These are phyloP conservation scores for Scleropages formosus DNA, from an alignment of 2,797 vertebrate genomes.

Conservation along the genomic window DNA sequence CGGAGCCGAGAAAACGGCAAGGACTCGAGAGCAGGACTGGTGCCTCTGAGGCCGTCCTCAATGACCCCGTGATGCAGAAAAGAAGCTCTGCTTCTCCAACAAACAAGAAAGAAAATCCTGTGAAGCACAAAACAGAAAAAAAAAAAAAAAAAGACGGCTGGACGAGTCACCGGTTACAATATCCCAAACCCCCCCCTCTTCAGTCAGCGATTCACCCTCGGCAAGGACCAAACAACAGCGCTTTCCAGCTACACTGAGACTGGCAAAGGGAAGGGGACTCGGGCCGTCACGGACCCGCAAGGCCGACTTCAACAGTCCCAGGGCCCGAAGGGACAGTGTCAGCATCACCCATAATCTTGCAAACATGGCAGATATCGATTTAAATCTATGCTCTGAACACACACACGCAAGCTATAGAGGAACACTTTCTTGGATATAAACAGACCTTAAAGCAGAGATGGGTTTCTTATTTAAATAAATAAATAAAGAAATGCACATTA, in stretches of 20 bases:
- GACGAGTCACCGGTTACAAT: neutral
- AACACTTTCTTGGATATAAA: too few species aligned
- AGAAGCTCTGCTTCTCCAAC: neutral
- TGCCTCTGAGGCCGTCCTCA: neutral
- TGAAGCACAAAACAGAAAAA: neutral
- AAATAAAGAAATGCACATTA: neutral
- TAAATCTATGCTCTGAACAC: neutral
- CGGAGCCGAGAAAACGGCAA: neutral
- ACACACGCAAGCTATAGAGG: too few species aligned
- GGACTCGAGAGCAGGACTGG: conserved; percentile 28
- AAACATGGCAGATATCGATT: neutral
- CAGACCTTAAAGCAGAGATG: too few species aligned
- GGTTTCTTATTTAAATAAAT: neutral
- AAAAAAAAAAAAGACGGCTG: neutral
- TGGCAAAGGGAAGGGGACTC: neutral
- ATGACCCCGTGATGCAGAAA: neutral
- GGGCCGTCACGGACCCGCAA: neutral
- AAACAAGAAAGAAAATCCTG: conserved; percentile 6
- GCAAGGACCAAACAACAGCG: neutral
- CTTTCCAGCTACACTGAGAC: neutral
- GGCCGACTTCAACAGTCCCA: neutral
- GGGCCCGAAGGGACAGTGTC: neutral
- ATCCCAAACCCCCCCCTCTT: conserved; percentile 11
- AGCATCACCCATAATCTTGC: conserved; percentile 4
- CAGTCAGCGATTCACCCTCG: neutral